Evolutionary conservation across 2,888 invertebrate species (phyloP).

Genomic region (Branchellion lobata): DNA sequence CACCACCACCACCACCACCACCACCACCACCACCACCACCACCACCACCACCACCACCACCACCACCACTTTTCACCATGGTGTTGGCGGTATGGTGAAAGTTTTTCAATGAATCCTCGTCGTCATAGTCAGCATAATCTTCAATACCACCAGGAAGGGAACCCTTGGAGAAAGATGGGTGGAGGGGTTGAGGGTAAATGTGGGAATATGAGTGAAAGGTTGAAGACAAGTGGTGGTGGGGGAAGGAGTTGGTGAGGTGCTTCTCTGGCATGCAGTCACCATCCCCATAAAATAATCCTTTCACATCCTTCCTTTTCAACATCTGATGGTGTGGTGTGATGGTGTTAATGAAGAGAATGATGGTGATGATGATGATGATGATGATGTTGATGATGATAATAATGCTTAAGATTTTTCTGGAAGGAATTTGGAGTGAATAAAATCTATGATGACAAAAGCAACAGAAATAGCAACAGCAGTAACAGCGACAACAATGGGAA

Average conservation of each 20-base stretch:
- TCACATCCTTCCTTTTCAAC: slow-evolving; percentile 36
- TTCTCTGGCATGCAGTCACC: background rate
- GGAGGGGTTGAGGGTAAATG: background rate
- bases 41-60: too few relatives aligned
- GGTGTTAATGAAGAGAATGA: too few relatives aligned
- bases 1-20: too few relatives aligned
- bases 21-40: too few relatives aligned
- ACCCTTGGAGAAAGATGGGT: too few relatives aligned
- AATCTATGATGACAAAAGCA: too few relatives aligned
- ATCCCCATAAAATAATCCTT: slow-evolving; percentile 16
- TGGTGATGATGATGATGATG: too few relatives aligned
- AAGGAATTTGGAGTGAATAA: too few relatives aligned
- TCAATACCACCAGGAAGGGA: background rate
- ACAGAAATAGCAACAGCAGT: too few relatives aligned
- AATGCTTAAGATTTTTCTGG: background rate
- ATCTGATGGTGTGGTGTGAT: slow-evolving; percentile 8
- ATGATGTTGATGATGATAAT: background rate
- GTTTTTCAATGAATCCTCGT: background rate
- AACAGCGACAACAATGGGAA: too few relatives aligned
- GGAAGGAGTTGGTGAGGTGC: background rate
- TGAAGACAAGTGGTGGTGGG: background rate
- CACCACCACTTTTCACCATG: too few relatives aligned
- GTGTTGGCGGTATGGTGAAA: background rate
- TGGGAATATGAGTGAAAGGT: background rate
- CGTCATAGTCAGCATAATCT: background rate